Percentiles rank a stretch among this genome's conserved stretches.
Conservation (phyloP, 2,888 invertebrate species). For the Drosophila acutilabella region DNA sequence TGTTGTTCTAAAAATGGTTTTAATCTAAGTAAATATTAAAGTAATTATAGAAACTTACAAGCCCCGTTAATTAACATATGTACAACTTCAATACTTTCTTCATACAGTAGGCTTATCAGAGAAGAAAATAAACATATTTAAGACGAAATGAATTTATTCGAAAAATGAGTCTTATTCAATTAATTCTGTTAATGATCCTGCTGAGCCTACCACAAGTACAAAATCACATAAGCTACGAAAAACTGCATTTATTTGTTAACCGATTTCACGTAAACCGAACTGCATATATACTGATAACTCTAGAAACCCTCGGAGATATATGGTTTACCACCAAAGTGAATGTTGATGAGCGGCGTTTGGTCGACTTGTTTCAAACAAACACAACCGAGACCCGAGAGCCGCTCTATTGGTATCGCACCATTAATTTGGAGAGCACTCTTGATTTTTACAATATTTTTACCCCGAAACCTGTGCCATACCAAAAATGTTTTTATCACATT, state of each 20-base stretch:
- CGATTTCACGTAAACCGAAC: conserved; percentile 10
- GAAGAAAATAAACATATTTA: not conserved
- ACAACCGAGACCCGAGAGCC: conserved; percentile 24
- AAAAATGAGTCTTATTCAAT: conserved; percentile 1
- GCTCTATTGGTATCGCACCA: conserved; percentile 36
- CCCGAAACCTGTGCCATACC: conserved; percentile 23
- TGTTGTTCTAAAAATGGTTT: too few species aligned
- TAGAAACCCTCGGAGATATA: conserved; percentile 21
- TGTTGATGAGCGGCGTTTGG: conserved; percentile 25
- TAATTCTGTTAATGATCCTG: not conserved
- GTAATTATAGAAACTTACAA: too few species aligned
- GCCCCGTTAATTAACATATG: too few species aligned
- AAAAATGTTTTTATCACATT: conserved; percentile 32
- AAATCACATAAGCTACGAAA: not conserved
- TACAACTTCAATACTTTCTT: too few species aligned
- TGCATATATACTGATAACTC: conserved; percentile 19
- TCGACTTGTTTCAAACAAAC: conserved; percentile 48
- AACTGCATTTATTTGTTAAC: conserved; percentile 29
- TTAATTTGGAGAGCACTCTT: conserved; percentile 17
- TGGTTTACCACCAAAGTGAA: conserved; percentile 47
- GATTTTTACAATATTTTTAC: conserved; percentile 18
- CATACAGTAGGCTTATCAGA: too few species aligned
- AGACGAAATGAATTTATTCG: not conserved
- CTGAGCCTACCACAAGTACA: not conserved
- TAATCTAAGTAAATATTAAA: too few species aligned